A percentile compares a stretch with the other conserved stretches of the same genome.
phyloP scores from a whole-genome alignment of 2,113 vertebrate genomes.

The Strix uralensis region DNA sequence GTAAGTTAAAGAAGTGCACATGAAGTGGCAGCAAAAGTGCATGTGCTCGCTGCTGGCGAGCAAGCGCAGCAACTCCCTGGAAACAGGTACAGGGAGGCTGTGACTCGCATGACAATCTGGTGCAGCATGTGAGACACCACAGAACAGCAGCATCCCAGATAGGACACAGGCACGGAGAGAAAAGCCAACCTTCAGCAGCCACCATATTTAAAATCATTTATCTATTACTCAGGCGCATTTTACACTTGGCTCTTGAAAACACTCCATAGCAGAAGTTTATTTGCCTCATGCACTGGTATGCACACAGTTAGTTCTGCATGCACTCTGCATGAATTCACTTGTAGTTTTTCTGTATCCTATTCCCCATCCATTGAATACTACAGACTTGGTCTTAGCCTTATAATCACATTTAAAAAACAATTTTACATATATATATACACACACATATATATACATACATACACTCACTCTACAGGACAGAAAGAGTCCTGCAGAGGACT shows the following conservation, averaged over 20 bases:
- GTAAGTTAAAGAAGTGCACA: neutral
- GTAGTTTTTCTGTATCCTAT: neutral
- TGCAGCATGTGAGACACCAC: neutral
- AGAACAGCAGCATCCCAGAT: rapidly evolving
- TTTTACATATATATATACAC: neutral
- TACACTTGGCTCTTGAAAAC: neutral
- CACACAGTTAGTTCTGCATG: neutral
- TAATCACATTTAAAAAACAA: neutral
- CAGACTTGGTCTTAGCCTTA: neutral
- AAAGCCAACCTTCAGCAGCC: neutral
- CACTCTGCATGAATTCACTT: neutral
- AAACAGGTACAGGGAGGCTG: neutral
- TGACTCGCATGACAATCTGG: neutral
- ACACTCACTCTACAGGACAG: neutral
- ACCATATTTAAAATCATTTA: neutral
- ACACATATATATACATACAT: neutral
- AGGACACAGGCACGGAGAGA: neutral
- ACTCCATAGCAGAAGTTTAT: neutral
- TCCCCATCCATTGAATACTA: neutral
- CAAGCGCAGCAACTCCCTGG: neutral
- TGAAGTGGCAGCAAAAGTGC: neutral
- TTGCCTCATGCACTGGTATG: neutral
- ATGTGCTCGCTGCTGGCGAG: neutral
- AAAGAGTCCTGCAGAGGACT: neutral
- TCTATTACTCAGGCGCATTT: neutral